A percentile compares a stretch with the other conserved stretches of the same genome.
These are phyloP conservation scores for Scalopus aquaticus DNA, from an alignment of 2,113 vertebrate species.

Conservation along the genomic window DNA sequence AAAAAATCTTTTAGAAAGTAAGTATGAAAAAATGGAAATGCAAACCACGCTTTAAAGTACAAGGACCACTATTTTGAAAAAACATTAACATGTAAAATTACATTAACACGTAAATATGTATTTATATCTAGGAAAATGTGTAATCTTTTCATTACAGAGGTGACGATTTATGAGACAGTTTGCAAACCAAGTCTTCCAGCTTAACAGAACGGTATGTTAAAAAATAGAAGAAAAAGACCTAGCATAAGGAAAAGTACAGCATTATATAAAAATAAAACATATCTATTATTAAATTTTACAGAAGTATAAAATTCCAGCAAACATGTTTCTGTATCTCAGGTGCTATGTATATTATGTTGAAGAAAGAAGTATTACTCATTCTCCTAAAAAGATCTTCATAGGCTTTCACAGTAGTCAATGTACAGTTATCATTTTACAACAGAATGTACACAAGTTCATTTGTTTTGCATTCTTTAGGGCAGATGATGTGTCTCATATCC, in stretches of 20 bases:
- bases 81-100: slow-evolving; percentile 4
- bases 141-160: background rate
- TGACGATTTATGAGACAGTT: background rate
- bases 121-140: background rate
- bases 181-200: background rate
- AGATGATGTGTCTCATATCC: background rate
- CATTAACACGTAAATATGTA: slow-evolving; percentile 18
- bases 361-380: background rate
- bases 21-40: slow-evolving; percentile 34
- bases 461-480: background rate
- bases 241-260: background rate
- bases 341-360: background rate
- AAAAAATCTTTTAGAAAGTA: slow-evolving; percentile 48
- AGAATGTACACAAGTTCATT: background rate
- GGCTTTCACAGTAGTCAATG: background rate
- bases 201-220: slow-evolving; percentile 11
- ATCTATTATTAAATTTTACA: background rate
- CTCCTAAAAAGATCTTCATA: background rate
- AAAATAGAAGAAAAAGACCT: slow-evolving; percentile 27
- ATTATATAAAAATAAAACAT: slow-evolving; percentile 9
- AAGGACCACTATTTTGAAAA: slow-evolving; percentile 8
- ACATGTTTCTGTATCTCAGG: background rate
- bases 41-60: slow-evolving; percentile 31
- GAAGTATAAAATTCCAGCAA: slow-evolving; percentile 45
- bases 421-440: background rate